Conservation (phyloP, 2,113 vertebrate genomes). For the Ailuropoda melanoleuca region DNA sequence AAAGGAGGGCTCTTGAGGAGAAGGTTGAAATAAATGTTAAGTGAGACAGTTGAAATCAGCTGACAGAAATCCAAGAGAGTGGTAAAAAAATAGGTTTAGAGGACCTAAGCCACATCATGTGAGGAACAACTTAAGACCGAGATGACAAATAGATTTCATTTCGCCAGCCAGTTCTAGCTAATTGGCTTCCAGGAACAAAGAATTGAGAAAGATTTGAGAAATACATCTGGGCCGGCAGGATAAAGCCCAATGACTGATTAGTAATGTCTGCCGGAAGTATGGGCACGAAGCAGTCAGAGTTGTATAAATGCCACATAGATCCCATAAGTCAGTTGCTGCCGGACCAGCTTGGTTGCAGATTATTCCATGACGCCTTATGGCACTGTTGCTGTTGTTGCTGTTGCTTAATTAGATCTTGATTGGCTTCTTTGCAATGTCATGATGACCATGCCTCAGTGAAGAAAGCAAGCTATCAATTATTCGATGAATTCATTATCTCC, state of each 20-base stretch:
- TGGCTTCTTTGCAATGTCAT: neutral
- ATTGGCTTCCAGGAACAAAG: slow-evolving; percentile 32
- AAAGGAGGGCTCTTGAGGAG: neutral
- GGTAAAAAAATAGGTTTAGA: neutral
- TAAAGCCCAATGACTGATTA: neutral
- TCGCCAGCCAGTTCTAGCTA: slow-evolving; percentile 13
- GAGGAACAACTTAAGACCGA: slow-evolving; percentile 17
- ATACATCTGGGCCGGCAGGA: neutral
- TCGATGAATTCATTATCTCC: neutral
- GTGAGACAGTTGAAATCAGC: neutral
- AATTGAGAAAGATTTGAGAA: slow-evolving; percentile 38
- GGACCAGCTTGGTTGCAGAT: neutral
- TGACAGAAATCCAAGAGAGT: neutral
- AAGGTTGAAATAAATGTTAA: neutral
- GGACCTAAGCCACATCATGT: neutral
- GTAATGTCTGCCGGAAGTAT: neutral
- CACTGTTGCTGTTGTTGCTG: neutral
- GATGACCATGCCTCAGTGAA: neutral
- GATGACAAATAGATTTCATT: slow-evolving; percentile 44
- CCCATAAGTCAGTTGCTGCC: neutral
- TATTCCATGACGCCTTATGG: neutral
- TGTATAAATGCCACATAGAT: neutral
- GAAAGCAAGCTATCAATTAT: neutral
- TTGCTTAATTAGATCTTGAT: slow-evolving; percentile 13
- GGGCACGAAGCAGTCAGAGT: neutral